Base-by-base conservation (phyloP, 2,888 invertebrate genomes). In the Euspilapteryx auroguttella region DNA sequence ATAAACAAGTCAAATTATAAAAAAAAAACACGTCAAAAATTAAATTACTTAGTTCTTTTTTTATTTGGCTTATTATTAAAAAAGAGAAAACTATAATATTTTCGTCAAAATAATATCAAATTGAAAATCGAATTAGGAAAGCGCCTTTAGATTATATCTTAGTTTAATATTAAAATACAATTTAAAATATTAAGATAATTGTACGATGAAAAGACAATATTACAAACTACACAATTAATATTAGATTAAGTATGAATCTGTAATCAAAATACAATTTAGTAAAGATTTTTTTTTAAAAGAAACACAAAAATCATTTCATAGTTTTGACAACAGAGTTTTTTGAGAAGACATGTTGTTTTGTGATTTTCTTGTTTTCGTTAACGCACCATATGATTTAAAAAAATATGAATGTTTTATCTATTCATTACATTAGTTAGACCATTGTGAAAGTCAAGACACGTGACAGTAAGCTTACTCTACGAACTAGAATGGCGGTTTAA, bases 41-140 rank as follows among this genome's bases (percentile, higher is more conserved):
- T 17, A 27, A 13, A 21, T 7, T 27, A 21, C 21, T 14, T 21
- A 12, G 15, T n/a, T n/a, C n/a, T n/a, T n/a, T 17, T 11, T 27
- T 27, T 27, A 27, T 27, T 27, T 27, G 27, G 27, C 21, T 27
- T 27, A 27, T 21, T 27, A 8, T 27, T 20, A 12, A 10, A 25
- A 17, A 10, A 7, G 13, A 12, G 9, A n/a, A 12, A 12, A 9
- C 12, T n/a, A 22, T 24, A 14, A 13, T 14, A 24, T 14, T 13
- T 13, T 14, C 4, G 10, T n/a, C 13, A 12, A 24, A 24, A 14
- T 12, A 10, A 10, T 24, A 24, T 4, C 9, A 12, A 12, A 12
- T 9, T 12, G 9, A 24, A 12, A 8, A 24, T 7, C 12, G 8
- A 12, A 13, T 12, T 12, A 9, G 14, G 14, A 14, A 25, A 20